phyloP scores from a whole-genome alignment of 1,140 invertebrate species.

The Philotrypesis tridentata region DNA sequence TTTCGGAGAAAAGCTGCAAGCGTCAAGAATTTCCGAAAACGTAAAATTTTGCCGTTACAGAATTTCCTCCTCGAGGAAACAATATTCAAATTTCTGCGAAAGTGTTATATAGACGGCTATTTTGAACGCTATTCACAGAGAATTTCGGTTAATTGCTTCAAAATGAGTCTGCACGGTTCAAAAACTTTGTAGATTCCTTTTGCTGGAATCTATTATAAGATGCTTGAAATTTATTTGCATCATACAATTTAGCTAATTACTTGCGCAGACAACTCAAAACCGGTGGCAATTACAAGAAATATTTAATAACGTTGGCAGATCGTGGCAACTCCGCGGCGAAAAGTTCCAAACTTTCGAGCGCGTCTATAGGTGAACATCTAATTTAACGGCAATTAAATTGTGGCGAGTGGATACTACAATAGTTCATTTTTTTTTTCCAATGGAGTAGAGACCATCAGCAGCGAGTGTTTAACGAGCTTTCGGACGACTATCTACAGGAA shows the following conservation, averaged over 20 bases:
- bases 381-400: not conserved
- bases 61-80: too few species aligned
- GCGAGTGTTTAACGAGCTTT: too few species aligned
- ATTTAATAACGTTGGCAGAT: not conserved
- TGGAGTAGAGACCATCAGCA: too few species aligned
- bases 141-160: not conserved
- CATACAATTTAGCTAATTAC: not conserved
- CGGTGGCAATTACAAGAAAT: constrained; percentile 11
- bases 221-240: not conserved
- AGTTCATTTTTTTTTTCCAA: not conserved
- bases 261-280: not conserved
- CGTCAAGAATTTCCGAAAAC: too few species aligned
- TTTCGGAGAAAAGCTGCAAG: too few species aligned
- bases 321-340: too few species aligned
- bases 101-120: not conserved
- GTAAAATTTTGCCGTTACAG: too few species aligned
- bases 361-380: not conserved
- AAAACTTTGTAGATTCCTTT: not conserved
- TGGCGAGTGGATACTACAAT: too few species aligned
- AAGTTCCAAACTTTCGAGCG: not conserved
- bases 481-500: too few species aligned
- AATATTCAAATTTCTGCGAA: too few species aligned
- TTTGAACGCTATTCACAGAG: not conserved
- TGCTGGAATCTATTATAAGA: not conserved
- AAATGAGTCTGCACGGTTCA: not conserved